Conservation (phyloP, 2,113 vertebrate species). For the Neotoma lepida region DNA sequence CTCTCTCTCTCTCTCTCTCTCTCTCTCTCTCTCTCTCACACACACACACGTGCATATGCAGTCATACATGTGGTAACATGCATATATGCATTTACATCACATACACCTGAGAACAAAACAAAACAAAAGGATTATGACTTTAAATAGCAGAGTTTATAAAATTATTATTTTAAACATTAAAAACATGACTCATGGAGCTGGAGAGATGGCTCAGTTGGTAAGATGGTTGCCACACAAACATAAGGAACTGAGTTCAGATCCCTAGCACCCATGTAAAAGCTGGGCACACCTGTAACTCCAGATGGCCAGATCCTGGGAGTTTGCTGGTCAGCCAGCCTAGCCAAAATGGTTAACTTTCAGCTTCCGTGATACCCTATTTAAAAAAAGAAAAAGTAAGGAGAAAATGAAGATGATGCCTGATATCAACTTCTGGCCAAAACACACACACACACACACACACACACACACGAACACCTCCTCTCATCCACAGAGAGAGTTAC, state of each 20-base stretch:
- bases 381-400: too few relatives aligned
- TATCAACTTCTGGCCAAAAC: too few relatives aligned
- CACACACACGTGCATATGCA: not conserved
- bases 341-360: too few relatives aligned
- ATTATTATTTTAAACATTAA: constrained; percentile 6
- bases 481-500: not conserved
- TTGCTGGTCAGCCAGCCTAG: too few relatives aligned
- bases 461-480: not conserved
- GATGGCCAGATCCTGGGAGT: too few relatives aligned
- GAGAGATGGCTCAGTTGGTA: not conserved
- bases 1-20: too few relatives aligned
- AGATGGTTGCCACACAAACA: not conserved
- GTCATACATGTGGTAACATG: not conserved
- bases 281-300: not conserved
- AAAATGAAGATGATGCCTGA: too few relatives aligned
- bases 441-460: too few relatives aligned
- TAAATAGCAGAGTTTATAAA: constrained; percentile 34
- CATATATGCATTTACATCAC: not conserved
- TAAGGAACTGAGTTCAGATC: not conserved
- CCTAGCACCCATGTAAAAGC: not conserved
- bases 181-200: not conserved
- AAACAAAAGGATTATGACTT: constrained; percentile 22
- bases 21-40: not conserved
- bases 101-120: not conserved
- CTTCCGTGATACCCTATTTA: too few relatives aligned